Base-by-base conservation (phyloP, 92 coral and sea anemone genomes). In the Palythoa caribaeorum region DNA sequence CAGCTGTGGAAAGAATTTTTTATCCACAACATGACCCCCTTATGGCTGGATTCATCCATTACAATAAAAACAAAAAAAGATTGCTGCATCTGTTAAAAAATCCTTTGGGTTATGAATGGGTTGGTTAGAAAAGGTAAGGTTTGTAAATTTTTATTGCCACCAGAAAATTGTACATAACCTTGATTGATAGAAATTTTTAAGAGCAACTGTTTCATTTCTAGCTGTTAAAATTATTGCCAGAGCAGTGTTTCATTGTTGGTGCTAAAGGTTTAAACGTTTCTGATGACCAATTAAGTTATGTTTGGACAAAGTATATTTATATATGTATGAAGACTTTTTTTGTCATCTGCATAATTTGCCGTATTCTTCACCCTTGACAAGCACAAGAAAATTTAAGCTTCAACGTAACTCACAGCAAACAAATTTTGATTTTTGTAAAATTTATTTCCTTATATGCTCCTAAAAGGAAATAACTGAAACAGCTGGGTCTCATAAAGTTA, bases 381-480 rank as follows among this genome's bases (percentile, higher is more conserved):
- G 28, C 76, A 71, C 76, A 35, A 71, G 17, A 71, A 35, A 71
- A 71, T 71, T 1, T 35, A 71, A 71, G 0, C 17, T 35, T 71
- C 48, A 28, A 28, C 28, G 0, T 28, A 71, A 71, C 47, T 37
- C 44, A 71, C 48, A 35, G 48, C 76, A 71, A 66, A 66, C 72
- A 66, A 66, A 66, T 66, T 71, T 71, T 71, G 47, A 71, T 71
- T 71, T 71, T 71, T 71, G 76, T 71, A 71, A 35, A 37, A 71
- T 71, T 71, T 37, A 40, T 71, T 71, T 71, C 48, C 76, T 37
- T 71, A 28, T 71, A 35, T 71, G 48, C 48, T 44, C 76, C 28
- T 71, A 35, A 71, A 71, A 35, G 35, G 44, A 71, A 37, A 71
- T 71, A 71, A 1, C 44, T 35, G 47, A 35, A 35, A 37, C 7